A percentile compares a stretch with the other conserved stretches of the same genome.
These are phyloP conservation scores for Platyscapa corneri DNA, from an alignment of 1,140 invertebrate genomes.

Conservation along the genomic window DNA sequence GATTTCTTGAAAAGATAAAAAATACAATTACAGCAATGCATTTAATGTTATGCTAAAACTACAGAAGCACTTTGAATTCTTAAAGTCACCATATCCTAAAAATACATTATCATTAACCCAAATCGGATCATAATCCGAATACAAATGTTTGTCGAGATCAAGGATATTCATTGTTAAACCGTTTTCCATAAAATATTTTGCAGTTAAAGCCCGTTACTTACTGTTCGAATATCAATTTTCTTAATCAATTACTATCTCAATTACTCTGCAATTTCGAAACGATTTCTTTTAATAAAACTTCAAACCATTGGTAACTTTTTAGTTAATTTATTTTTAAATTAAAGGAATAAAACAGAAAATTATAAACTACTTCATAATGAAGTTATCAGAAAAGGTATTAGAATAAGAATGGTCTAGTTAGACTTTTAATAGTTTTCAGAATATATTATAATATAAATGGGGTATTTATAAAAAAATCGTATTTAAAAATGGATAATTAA, in stretches of 20 bases:
- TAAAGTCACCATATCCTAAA: slow-evolving; percentile 10
- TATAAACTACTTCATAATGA: background rate
- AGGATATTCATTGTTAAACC: slow-evolving; percentile 24
- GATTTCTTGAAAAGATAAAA: too few species aligned
- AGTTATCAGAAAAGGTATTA: background rate
- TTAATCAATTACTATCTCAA: too few species aligned
- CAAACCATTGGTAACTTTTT: too few species aligned
- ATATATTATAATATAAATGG: background rate
- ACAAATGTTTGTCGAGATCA: slow-evolving; percentile 25
- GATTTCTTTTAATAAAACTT: background rate
- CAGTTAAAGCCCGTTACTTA: background rate
- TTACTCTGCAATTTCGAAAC: background rate
- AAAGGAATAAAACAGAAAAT: too few species aligned
- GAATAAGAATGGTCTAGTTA: background rate
- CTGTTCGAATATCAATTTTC: background rate
- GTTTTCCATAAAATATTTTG: background rate
- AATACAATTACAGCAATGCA: background rate
- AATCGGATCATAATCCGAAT: slow-evolving; percentile 19
- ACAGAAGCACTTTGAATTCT: background rate
- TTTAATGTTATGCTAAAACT: background rate
- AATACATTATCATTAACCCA: slow-evolving; percentile 45
- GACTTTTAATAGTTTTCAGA: background rate
- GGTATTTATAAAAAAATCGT: background rate
- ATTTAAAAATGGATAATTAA: background rate
- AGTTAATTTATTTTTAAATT: too few species aligned